Conservation (phyloP, 2,888 invertebrate genomes). For the Hyposoter didymator region DNA sequence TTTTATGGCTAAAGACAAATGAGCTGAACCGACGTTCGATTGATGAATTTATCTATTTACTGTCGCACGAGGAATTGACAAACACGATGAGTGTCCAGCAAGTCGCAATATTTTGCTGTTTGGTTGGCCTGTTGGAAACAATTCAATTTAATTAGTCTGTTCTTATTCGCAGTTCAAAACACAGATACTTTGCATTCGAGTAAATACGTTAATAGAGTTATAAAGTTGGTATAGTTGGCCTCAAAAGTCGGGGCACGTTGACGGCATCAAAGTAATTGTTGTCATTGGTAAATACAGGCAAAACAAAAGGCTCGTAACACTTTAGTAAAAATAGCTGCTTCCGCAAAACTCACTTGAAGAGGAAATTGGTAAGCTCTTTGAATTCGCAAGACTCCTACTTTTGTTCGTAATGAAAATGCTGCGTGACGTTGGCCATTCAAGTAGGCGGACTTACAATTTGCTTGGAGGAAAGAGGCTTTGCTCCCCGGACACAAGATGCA, state of each 20-base stretch:
- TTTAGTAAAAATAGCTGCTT: constrained; percentile 25
- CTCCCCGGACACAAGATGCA: constrained; percentile 51
- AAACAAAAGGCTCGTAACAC: constrained; percentile 33
- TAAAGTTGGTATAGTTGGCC: background rate
- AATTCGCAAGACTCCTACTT: constrained; percentile 66
- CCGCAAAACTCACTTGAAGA: constrained; percentile 8
- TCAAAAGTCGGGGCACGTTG: background rate
- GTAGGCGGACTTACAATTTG: constrained; percentile 78
- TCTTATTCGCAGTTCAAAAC: background rate
- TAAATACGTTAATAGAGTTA: constrained; percentile 3
- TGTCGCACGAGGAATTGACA: background rate
- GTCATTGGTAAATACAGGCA: constrained; percentile 5
- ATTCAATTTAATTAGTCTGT: background rate
- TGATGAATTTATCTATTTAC: background rate
- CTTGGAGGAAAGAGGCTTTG: constrained; percentile 78
- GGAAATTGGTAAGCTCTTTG: constrained; percentile 39
- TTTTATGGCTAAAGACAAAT: background rate
- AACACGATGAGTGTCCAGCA: background rate
- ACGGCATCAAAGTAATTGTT: constrained; percentile 10
- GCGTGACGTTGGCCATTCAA: constrained; percentile 76
- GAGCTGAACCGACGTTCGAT: background rate
- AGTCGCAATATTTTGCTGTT: background rate
- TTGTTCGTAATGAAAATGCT: constrained; percentile 75
- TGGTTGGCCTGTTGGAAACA: background rate
- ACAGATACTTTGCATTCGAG: background rate